phyloP scores from a whole-genome alignment of 2,113 vertebrate species.

The Acrocephalus arundinaceus region DNA sequence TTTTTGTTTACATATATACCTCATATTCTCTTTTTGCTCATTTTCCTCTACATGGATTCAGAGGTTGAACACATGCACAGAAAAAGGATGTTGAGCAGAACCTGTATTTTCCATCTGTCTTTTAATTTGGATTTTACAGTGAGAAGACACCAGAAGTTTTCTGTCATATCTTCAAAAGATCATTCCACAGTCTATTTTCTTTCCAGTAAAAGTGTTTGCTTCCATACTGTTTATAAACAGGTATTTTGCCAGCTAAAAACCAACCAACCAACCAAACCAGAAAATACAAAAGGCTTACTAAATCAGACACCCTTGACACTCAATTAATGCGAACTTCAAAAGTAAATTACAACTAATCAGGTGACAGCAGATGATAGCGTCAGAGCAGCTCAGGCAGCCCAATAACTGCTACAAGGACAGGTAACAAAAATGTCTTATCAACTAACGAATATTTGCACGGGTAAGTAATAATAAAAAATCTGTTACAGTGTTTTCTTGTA shows the following conservation, averaged over 20 bases:
- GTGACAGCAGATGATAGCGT: not conserved
- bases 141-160: not conserved
- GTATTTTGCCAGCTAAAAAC: not conserved
- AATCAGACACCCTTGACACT: not conserved
- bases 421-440: not conserved
- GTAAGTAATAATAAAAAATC: not conserved
- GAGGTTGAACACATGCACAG: not conserved
- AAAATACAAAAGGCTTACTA: not conserved
- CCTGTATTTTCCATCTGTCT: not conserved
- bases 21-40: not conserved
- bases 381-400: not conserved
- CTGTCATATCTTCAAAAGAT: not conserved
- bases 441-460: not conserved
- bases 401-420: not conserved
- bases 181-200: not conserved
- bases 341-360: not conserved
- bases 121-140: not conserved
- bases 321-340: not conserved
- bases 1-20: not conserved
- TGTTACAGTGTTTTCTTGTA: not conserved
- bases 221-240: not conserved
- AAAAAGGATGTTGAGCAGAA: not conserved
- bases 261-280: not conserved
- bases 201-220: not conserved
- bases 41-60: not conserved